These are phyloP conservation scores for Xanthia togata DNA, from an alignment of 2,888 invertebrate genomes.

Conservation along the genomic window DNA sequence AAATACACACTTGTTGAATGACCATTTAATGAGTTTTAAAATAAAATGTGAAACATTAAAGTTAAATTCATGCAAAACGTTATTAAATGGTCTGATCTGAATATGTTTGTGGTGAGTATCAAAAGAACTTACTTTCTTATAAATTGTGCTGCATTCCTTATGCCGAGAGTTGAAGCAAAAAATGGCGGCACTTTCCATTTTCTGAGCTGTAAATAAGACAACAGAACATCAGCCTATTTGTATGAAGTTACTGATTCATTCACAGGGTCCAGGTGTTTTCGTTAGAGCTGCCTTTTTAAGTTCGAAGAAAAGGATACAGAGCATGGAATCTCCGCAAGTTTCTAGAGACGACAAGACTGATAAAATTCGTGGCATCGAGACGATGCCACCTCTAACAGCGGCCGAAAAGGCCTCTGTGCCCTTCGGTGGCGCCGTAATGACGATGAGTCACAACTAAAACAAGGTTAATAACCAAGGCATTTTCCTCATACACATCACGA, in stretches of 20 bases:
- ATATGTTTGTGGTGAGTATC: conserved; percentile 19
- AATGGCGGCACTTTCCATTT: conserved; percentile 89
- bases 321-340: background rate
- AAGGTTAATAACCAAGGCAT: background rate
- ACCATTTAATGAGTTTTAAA: conserved; percentile 1
- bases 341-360: background rate
- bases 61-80: background rate
- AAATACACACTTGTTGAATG: conserved; percentile 18
- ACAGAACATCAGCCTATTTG: background rate
- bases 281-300: no score
- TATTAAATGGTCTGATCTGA: background rate
- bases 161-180: conserved; percentile 87
- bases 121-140: conserved; percentile 83
- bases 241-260: background rate
- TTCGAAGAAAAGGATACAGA: background rate
- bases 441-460: background rate
- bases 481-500: conserved; percentile 8
- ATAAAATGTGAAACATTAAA: background rate
- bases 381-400: background rate
- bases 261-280: no score
- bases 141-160: conserved; percentile 86
- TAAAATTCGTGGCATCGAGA: background rate
- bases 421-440: no score
- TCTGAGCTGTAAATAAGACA: conserved; percentile 77
- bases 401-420: no score